A percentile compares a stretch with the other conserved stretches of the same genome.
Evolutionary conservation across 1,140 invertebrate genomes (phyloP).

Genomic region (Pseudomyrmex gracilis): DNA sequence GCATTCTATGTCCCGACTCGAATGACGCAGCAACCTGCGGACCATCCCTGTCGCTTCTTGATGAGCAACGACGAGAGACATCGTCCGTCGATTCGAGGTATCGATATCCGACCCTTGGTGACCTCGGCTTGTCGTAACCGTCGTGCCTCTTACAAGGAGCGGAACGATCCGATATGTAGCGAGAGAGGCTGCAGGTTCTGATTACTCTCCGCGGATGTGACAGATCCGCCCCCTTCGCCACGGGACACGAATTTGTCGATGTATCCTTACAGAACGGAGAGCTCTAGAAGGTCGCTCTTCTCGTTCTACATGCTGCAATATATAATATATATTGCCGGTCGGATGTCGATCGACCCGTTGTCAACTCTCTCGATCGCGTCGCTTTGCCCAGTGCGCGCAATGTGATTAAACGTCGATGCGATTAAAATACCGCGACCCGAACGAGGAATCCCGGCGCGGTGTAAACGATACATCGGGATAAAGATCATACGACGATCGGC

Average conservation of each 20-base stretch:
- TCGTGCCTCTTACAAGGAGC: slow-evolving; percentile 52
- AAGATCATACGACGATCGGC: slow-evolving; percentile 32
- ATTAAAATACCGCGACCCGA: slow-evolving; percentile 62
- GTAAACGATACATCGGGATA: slow-evolving; percentile 38
- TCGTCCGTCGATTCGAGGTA: slow-evolving; percentile 78
- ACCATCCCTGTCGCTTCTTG: slow-evolving; percentile 72
- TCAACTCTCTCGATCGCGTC: slow-evolving; percentile 38
- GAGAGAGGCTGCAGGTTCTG: slow-evolving; percentile 64
- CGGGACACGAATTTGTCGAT: slow-evolving; percentile 74
- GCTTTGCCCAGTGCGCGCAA: slow-evolving; percentile 28
- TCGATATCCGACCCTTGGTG: slow-evolving; percentile 76
- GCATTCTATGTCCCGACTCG: slow-evolving; percentile 55
- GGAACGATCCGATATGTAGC: slow-evolving; percentile 58
- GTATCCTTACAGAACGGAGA: slow-evolving; percentile 31
- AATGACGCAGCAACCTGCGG: slow-evolving; percentile 70
- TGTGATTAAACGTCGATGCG: slow-evolving; percentile 45
- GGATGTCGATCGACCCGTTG: slow-evolving; percentile 45
- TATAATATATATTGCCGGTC: slow-evolving; percentile 41
- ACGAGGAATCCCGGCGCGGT: slow-evolving; percentile 42
- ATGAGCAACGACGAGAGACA: slow-evolving; percentile 79
- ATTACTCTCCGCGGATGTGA: slow-evolving; percentile 74
- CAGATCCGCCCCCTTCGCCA: slow-evolving; percentile 69
- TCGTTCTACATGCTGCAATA: not conserved
- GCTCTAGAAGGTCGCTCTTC: slow-evolving; percentile 20
- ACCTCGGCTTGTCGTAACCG: slow-evolving; percentile 59